phyloP scores from a whole-genome alignment of 2,888 invertebrate genomes.

The Pristionchus fissidentatus region DNA sequence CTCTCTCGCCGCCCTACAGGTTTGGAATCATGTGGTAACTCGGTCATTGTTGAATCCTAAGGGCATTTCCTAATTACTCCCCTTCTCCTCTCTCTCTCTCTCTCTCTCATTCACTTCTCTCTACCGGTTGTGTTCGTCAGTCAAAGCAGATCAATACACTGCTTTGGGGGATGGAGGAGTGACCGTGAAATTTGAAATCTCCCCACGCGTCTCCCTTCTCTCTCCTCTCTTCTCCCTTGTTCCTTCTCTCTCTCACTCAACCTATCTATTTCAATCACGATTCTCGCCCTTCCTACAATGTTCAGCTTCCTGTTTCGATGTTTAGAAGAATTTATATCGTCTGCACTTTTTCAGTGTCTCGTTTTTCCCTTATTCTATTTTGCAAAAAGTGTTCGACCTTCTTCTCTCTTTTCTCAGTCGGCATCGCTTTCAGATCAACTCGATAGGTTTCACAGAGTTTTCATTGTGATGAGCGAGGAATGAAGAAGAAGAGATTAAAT shows the following conservation, averaged over 20 bases:
- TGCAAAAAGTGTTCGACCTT: not conserved
- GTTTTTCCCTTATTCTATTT: not conserved
- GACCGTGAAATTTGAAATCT: constrained; percentile 49
- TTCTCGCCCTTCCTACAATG: not conserved
- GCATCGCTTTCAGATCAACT: constrained; percentile 12
- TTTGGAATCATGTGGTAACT: not conserved
- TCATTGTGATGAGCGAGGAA: constrained; percentile 24
- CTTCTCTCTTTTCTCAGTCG: not conserved
- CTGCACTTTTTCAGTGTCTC: not conserved
- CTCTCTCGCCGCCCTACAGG: too few relatives aligned
- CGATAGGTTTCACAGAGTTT: not conserved
- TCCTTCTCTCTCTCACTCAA: constrained; percentile 23
- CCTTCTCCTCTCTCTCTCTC: not conserved
- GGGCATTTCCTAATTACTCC: constrained; percentile 20
- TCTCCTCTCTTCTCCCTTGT: constrained; percentile 21
- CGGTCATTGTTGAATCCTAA: constrained; percentile 11
- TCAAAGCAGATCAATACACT: constrained; percentile 38
- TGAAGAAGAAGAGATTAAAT: constrained; percentile 31
- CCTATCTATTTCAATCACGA: constrained; percentile 27
- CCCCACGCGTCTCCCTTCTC: constrained; percentile 6
- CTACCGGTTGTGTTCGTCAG: constrained; percentile 12
- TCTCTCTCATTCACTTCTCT: not conserved
- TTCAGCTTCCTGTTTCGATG: not conserved
- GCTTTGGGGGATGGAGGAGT: not conserved
- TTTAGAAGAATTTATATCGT: not conserved